Conservation (phyloP, 2,797 vertebrate genomes). For the Xenops minutus region DNA sequence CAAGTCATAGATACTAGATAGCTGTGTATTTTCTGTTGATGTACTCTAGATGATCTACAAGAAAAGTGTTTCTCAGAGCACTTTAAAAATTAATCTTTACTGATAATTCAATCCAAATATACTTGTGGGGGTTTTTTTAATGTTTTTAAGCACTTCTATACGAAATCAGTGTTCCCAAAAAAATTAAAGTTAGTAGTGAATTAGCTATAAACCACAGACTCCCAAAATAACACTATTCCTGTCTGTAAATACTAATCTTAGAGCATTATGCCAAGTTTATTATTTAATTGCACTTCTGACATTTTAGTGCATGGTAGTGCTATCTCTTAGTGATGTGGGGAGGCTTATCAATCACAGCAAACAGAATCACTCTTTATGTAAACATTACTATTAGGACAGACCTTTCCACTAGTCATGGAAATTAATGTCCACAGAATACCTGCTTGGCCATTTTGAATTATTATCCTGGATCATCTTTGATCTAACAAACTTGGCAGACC, state of each 20-base stretch:
- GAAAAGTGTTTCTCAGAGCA: not conserved
- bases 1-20: not conserved
- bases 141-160: not conserved
- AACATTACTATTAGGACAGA: constrained; percentile 21
- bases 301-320: constrained; percentile 33
- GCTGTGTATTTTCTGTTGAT: not conserved
- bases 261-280: constrained; percentile 3
- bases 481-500: constrained; percentile 15
- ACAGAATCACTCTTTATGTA: constrained; percentile 23
- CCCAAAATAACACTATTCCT: not conserved
- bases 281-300: constrained; percentile 47
- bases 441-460: constrained; percentile 19
- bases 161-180: not conserved
- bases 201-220: not conserved
- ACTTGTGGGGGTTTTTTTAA: fast-evolving
- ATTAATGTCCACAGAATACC: constrained; percentile 3
- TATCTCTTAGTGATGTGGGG: constrained; percentile 23
- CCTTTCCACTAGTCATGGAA: not conserved
- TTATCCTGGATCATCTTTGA: constrained; percentile 26
- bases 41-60: not conserved
- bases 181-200: not conserved
- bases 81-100: not conserved
- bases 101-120: not conserved
- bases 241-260: not conserved
- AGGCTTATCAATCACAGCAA: constrained; percentile 27